Percentiles rank a stretch among this genome's conserved stretches.
Conservation (phyloP, 2,888 invertebrate genomes). For the Pecten maximus region DNA sequence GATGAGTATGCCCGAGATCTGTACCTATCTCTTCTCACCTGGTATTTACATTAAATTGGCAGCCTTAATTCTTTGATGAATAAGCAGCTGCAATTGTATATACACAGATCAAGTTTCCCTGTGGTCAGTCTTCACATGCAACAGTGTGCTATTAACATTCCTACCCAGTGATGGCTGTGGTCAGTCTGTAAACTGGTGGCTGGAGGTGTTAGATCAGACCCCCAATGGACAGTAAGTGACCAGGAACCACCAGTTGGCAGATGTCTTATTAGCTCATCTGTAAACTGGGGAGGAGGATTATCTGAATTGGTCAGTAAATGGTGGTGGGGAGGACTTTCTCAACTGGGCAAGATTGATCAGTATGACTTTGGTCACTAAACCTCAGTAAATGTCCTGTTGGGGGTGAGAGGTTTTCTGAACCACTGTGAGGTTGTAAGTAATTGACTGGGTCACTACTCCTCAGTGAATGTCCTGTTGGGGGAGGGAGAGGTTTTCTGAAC, state of each 20-base stretch:
- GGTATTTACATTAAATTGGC: constrained; percentile 1
- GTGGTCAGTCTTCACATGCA: not conserved
- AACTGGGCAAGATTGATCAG: too few species aligned
- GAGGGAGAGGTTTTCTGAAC: too few species aligned
- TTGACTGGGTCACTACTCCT: not conserved
- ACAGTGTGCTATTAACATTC: constrained; percentile 17
- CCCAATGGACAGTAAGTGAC: not conserved
- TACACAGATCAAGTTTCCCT: not conserved
- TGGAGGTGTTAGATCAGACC: not conserved
- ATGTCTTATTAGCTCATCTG: not conserved
- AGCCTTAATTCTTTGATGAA: not conserved
- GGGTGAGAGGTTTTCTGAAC: too few species aligned
- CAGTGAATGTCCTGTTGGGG: not conserved
- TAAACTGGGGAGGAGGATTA: not conserved
- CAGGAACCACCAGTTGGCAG: not conserved
- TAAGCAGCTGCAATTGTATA: not conserved
- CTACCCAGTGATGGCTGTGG: not conserved
- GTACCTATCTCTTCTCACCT: constrained; percentile 1
- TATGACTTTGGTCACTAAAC: too few species aligned
- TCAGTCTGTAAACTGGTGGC: not conserved
- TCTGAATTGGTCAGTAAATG: too few species aligned
- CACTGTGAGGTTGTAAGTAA: too few species aligned
- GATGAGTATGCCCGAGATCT: not conserved
- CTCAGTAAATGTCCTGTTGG: too few species aligned
- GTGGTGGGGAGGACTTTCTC: too few species aligned